These are phyloP conservation scores for Seriola rivoliana DNA, from an alignment of 2,113 vertebrate genomes.

Conservation along the genomic window DNA sequence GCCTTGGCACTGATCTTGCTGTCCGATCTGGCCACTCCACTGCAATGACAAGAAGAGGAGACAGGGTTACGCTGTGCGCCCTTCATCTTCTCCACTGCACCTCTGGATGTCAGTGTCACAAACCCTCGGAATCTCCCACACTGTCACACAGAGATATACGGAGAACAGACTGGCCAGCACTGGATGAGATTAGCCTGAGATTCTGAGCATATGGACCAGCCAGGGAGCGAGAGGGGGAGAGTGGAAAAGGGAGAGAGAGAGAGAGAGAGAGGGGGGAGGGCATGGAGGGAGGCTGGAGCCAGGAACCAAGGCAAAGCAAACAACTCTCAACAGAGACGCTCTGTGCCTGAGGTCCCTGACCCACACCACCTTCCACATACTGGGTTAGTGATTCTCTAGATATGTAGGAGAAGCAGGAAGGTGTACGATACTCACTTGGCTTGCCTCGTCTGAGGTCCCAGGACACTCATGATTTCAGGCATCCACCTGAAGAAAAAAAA, in stretches of 20 bases:
- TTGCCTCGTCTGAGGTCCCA: slow-evolving; percentile 65
- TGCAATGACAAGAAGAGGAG: slow-evolving; percentile 80
- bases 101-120: slow-evolving; percentile 33
- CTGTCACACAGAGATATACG: slow-evolving; percentile 28
- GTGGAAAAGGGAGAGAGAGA: slow-evolving; percentile 50
- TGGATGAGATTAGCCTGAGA: slow-evolving; percentile 78
- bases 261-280: slow-evolving; percentile 12
- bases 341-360: slow-evolving; percentile 82
- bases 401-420: slow-evolving; percentile 46
- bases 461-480: slow-evolving; percentile 80
- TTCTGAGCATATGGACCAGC: slow-evolving; percentile 74
- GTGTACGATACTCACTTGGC: slow-evolving; percentile 79
- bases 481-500: slow-evolving; percentile 75
- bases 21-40: slow-evolving; percentile 86
- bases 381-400: slow-evolving; percentile 72
- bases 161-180: slow-evolving; percentile 49
- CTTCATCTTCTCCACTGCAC: slow-evolving; percentile 77
- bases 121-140: slow-evolving; percentile 36
- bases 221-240: slow-evolving; percentile 58
- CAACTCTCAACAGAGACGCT: slow-evolving; percentile 83
- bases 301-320: slow-evolving; percentile 81
- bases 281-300: slow-evolving; percentile 44
- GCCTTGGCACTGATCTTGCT: slow-evolving; percentile 88
- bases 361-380: slow-evolving; percentile 70
- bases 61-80: slow-evolving; percentile 72